These are phyloP conservation scores for Neodiprion virginianus DNA, from an alignment of 1,140 invertebrate genomes.

Conservation along the genomic window DNA sequence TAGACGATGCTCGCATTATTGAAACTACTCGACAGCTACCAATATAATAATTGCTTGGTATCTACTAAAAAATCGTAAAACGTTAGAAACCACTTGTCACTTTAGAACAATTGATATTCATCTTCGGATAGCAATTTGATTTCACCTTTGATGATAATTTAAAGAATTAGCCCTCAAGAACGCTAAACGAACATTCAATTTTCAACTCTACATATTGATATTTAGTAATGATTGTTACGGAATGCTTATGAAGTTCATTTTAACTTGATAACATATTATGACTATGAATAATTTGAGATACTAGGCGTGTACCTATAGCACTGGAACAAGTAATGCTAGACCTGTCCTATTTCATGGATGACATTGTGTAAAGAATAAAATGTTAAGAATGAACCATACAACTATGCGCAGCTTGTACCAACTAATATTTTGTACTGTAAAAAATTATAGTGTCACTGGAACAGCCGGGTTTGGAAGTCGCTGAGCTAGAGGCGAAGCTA, in stretches of 20 bases:
- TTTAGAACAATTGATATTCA: no score
- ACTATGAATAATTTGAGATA: background rate
- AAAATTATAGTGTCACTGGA: slow-evolving; percentile 48
- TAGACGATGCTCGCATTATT: no score
- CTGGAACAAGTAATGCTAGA: slow-evolving; percentile 6
- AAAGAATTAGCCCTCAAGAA: no score
- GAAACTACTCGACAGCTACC: no score
- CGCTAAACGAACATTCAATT: no score
- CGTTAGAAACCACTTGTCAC: no score
- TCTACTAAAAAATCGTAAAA: no score
- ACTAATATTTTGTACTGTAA: background rate
- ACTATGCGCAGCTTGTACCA: background rate
- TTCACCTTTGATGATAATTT: no score
- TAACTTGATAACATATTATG: slow-evolving; percentile 39
- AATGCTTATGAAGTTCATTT: slow-evolving; percentile 41
- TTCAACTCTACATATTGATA: no score
- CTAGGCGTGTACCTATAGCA: background rate
- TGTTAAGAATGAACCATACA: background rate
- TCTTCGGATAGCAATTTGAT: no score
- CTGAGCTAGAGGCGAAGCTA: slow-evolving; percentile 58
- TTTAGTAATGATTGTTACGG: slow-evolving; percentile 23
- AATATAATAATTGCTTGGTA: no score
- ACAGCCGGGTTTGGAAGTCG: slow-evolving; percentile 54
- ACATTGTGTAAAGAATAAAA: background rate
- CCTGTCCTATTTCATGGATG: background rate